Evolutionary conservation across 2,888 invertebrate genomes (phyloP).

Genomic region (Augochlorella aurata): DNA sequence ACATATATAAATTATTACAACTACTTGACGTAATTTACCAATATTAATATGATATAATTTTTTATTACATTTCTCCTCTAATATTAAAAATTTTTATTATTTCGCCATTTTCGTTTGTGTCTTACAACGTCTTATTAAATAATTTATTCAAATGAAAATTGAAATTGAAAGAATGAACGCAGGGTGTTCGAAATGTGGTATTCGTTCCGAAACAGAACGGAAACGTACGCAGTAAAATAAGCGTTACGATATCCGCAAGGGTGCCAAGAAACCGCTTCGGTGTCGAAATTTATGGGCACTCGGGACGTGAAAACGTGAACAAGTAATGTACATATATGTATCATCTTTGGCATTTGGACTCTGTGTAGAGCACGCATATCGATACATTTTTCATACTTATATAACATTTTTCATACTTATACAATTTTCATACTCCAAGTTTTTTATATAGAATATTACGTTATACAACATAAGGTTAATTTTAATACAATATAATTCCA

Average conservation of each 20-base stretch:
- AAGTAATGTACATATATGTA: slow-evolving; percentile 11
- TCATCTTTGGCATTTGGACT: background rate
- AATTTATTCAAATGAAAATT: background rate
- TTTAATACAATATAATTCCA: background rate
- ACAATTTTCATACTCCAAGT: background rate
- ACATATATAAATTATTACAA: background rate
- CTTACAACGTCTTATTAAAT: background rate
- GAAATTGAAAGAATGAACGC: background rate
- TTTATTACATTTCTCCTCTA: background rate
- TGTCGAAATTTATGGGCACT: slow-evolving; percentile 27
- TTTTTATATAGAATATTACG: background rate
- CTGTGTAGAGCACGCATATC: background rate
- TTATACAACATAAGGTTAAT: background rate
- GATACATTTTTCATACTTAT: background rate
- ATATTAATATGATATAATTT: background rate
- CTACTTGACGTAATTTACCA: too few species aligned
- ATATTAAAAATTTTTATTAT: background rate
- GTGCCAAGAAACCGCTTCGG: slow-evolving; percentile 27
- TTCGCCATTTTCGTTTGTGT: background rate
- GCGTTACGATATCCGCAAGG: slow-evolving; percentile 2
- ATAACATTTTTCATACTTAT: too few species aligned
- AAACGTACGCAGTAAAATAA: slow-evolving; percentile 9
- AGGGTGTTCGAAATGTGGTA: background rate
- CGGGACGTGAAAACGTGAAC: background rate
- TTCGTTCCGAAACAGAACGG: background rate